Evolutionary conservation across 2,113 vertebrate genomes (phyloP).

Genomic region (Sapajus apella): DNA sequence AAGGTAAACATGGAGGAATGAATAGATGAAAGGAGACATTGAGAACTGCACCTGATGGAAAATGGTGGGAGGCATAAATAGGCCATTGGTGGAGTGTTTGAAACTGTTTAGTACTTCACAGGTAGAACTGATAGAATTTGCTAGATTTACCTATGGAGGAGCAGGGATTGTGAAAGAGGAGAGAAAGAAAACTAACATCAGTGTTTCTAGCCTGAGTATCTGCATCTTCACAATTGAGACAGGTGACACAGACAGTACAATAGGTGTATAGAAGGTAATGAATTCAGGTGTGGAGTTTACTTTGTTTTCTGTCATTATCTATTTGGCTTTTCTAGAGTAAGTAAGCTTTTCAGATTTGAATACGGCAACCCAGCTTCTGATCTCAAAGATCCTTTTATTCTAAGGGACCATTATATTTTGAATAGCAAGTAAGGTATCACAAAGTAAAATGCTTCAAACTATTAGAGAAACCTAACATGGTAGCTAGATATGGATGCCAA

Average conservation of each 20-base stretch:
- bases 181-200: neutral
- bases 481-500: neutral
- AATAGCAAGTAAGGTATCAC: neutral
- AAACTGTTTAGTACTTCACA: neutral
- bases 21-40: neutral
- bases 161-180: neutral
- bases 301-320: neutral
- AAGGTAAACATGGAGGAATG: neutral
- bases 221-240: neutral
- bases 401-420: neutral
- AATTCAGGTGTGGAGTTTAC: neutral
- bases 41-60: fast-evolving
- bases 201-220: neutral
- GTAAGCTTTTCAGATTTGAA: slow-evolving; percentile 21
- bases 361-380: neutral
- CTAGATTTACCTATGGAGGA: neutral
- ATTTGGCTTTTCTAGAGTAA: neutral
- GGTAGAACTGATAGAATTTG: neutral
- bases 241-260: neutral
- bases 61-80: neutral
- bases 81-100: too few species aligned
- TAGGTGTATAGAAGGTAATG: too few species aligned
- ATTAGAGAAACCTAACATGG: neutral
- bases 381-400: neutral
- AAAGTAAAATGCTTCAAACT: neutral